Evolutionary conservation across 1,140 invertebrate species (phyloP), one percentile per base, ranked within the genome.

Genomic region (Eulimnadia texana): DNA sequence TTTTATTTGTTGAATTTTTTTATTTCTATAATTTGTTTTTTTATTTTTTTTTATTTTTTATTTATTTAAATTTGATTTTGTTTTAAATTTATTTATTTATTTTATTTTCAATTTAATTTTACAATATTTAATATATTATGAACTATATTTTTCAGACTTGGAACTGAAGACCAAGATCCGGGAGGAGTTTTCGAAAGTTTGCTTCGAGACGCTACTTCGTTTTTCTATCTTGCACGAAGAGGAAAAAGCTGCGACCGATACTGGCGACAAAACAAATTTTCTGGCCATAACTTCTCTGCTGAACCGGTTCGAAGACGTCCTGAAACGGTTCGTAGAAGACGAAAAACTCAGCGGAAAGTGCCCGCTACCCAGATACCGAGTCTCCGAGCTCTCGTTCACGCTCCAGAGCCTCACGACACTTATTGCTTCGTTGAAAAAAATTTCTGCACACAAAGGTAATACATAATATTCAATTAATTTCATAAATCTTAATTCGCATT

Each of bases 331-430:
- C 56, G 86, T 87, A 19, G 84, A 90, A 51, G 91, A 94, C 69
- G 91, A 94, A 67, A 82, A 84, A 58, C 80, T 88, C 60, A 87
- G 85, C 70, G 90, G 91, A 62, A 93, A 93, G 72, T 90, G 88
- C 73, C 89, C 88, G 0, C 74, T 95, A 59, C 89, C 92, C 13
- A 87, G 93, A 71, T 91, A 94, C 68, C 80, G 93, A 61, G 77
- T 96, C 58, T 93, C 92, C 2, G 94, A 98, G 76, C 93, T 97
- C 72, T 90, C 91, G 47, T 96, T 95, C 74, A 93, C 96, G n/a
- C 71, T 98, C 27, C 93, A 96, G 76, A 93, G 93, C 50, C 84
- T 97, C 55, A 88, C 91, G 10, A 95, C 93, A 0, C 76, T 98
- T 20, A 83, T 95, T 2, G 82, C 88, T 23, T 93, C 92, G 6